Evolutionary conservation across 2,113 vertebrate genomes (phyloP).

Genomic region (Indicator indicator): DNA sequence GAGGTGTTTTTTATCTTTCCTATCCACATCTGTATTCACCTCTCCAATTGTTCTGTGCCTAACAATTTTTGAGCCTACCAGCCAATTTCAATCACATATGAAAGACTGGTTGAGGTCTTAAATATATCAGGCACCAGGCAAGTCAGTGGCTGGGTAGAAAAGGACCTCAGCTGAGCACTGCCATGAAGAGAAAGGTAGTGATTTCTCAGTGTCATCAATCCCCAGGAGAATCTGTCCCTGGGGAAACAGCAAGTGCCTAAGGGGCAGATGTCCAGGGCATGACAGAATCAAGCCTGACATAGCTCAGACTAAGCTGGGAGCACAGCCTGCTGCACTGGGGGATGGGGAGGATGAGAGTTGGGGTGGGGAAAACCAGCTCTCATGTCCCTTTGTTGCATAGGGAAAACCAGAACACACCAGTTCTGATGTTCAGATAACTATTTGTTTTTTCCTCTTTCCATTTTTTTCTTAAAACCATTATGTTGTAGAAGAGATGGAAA

Average conservation of each 20-base stretch:
- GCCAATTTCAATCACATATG: neutral
- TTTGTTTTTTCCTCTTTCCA: neutral
- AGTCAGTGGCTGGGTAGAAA: neutral
- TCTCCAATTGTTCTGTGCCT: neutral
- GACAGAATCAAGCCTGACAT: neutral
- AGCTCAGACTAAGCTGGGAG: neutral
- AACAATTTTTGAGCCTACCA: slow-evolving; percentile 4
- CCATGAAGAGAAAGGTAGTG: neutral
- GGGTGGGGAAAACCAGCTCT: neutral
- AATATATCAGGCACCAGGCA: neutral
- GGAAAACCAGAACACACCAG: neutral
- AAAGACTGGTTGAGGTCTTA: neutral
- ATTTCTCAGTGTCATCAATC: neutral
- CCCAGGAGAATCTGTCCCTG: neutral
- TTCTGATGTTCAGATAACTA: neutral
- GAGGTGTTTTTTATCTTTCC: slow-evolving; percentile 36
- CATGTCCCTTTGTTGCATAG: too few relatives aligned
- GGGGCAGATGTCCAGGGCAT: neutral
- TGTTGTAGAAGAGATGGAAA: neutral
- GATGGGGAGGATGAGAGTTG: neutral
- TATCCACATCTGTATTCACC: neutral
- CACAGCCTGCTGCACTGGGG: rapidly evolving
- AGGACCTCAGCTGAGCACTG: neutral
- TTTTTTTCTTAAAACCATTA: neutral
- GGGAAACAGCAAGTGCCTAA: neutral